phyloP scores from a whole-genome alignment of 2,888 invertebrate genomes.

The Asteroscopus sphinx region DNA sequence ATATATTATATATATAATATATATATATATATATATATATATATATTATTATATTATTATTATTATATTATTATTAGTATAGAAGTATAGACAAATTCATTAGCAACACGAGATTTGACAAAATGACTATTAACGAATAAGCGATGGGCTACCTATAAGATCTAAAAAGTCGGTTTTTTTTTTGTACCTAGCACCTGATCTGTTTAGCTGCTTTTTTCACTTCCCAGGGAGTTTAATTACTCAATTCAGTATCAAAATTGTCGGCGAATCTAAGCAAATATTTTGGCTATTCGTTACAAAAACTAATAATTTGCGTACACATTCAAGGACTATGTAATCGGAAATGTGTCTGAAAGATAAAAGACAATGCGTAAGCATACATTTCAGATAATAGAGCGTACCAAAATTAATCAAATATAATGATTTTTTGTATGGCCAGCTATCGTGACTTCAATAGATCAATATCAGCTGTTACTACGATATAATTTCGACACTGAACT shows the following conservation, averaged over 20 bases:
- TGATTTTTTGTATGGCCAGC: constrained; percentile 47
- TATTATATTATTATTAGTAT: too few relatives aligned
- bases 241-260: background rate
- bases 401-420: constrained; percentile 57
- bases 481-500: background rate
- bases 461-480: constrained; percentile 40
- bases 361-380: constrained; percentile 41
- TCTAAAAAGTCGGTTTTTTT: too few relatives aligned
- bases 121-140: too few relatives aligned
- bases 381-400: constrained; percentile 54
- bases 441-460: constrained; percentile 54
- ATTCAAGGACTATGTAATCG: constrained; percentile 45
- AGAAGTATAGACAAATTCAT: too few relatives aligned
- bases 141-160: too few relatives aligned
- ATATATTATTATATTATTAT: too few relatives aligned
- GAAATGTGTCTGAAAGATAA: constrained; percentile 54
- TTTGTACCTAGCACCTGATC: too few relatives aligned
- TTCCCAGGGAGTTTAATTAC: background rate
- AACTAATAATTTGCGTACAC: constrained; percentile 27
- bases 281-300: constrained; percentile 1
- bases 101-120: too few relatives aligned
- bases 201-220: too few relatives aligned
- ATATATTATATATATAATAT: too few relatives aligned
- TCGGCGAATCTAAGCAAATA: background rate
- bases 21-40: too few relatives aligned